These are phyloP conservation scores for Chaetorhynchus papuensis DNA, from an alignment of 2,113 vertebrate genomes.

Conservation along the genomic window DNA sequence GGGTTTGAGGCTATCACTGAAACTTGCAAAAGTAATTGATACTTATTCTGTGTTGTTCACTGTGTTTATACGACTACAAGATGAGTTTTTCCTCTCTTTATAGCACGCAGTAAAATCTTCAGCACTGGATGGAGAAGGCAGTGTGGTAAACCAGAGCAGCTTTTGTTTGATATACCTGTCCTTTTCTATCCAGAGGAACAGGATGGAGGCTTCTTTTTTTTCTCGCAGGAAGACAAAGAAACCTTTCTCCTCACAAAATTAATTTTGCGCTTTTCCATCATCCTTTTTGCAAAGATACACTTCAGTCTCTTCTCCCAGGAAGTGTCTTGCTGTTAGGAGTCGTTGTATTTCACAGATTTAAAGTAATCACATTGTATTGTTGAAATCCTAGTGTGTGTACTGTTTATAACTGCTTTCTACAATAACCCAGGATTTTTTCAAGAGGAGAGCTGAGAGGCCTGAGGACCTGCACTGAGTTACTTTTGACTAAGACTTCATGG, in stretches of 20 bases:
- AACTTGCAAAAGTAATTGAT: constrained; percentile 59
- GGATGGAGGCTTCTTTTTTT: background rate
- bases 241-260: background rate
- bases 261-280: background rate
- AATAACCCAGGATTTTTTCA: background rate
- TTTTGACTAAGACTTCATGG: background rate
- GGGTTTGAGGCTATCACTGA: constrained; percentile 27
- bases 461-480: background rate
- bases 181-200: background rate
- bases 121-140: background rate
- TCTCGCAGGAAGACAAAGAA: background rate
- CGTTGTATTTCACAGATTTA: background rate
- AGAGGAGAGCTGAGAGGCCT: background rate
- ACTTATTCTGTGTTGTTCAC: constrained; percentile 55
- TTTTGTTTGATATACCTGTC: background rate
- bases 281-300: background rate
- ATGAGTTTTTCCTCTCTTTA: constrained; percentile 42
- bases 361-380: background rate
- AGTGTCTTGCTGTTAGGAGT: background rate
- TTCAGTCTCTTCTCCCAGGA: background rate
- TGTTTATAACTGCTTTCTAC: background rate
- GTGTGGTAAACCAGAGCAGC: background rate
- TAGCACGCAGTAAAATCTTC: constrained; percentile 30
- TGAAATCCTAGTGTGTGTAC: background rate
- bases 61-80: constrained; percentile 48